Conservation (phyloP, 2,113 vertebrate species). For the Oxyruncus cristatus region DNA sequence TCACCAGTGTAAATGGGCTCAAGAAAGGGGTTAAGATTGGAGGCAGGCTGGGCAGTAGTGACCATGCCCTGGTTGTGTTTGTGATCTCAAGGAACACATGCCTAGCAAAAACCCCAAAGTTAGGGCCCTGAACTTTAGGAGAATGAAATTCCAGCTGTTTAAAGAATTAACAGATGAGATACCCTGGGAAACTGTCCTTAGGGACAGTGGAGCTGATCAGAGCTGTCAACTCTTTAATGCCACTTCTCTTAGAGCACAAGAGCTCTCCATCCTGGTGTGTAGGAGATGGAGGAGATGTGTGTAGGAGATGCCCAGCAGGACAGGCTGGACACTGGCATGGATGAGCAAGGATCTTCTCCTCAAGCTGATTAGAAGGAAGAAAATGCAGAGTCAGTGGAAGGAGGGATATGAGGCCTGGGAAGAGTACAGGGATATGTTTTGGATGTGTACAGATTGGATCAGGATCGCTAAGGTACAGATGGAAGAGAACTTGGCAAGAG, state of each 20-base stretch:
- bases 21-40: background rate
- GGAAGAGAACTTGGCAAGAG: background rate
- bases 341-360: background rate
- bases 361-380: background rate
- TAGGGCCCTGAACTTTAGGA: background rate
- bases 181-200: background rate
- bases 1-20: background rate
- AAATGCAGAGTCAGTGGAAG: background rate
- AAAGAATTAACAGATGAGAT: background rate
- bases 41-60: background rate
- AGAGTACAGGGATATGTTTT: background rate
- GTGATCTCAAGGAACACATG: background rate
- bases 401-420: background rate
- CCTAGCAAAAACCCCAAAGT: background rate
- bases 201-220: background rate
- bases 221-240: background rate
- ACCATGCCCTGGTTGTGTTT: background rate
- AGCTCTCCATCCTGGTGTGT: background rate
- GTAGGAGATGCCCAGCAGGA: background rate
- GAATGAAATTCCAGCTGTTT: background rate
- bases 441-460: background rate
- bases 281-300: background rate
- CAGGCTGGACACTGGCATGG: background rate
- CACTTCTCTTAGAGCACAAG: background rate
- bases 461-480: background rate